Conservation (phyloP, 2,113 vertebrate genomes). For the Leptobrachium leishanense region DNA sequence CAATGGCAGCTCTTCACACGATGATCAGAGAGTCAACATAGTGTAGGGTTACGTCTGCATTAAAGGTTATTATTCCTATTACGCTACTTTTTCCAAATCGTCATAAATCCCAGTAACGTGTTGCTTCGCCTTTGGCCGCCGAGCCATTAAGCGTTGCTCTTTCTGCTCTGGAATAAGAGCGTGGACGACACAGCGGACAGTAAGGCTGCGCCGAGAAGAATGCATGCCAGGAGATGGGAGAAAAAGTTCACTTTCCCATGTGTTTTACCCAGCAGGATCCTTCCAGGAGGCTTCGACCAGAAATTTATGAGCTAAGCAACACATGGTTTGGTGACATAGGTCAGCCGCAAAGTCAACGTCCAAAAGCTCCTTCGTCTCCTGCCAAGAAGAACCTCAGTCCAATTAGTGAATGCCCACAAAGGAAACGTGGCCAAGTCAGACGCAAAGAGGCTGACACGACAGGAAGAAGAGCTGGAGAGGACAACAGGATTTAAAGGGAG, state of each 20-base stretch:
- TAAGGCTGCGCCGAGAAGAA: not conserved
- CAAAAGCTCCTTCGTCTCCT: not conserved
- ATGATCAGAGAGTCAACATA: not conserved
- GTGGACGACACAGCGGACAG: not conserved
- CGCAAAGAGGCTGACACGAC: constrained; percentile 6
- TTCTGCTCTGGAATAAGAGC: not conserved
- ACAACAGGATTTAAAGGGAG: not conserved
- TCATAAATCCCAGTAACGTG: not conserved
- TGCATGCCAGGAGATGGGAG: not conserved
- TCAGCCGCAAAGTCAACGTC: constrained; percentile 9
- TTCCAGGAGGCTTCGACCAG: not conserved
- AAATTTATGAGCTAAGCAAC: constrained; percentile 6
- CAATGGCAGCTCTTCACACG: not conserved
- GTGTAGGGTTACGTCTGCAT: not conserved
- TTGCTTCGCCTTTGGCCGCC: not conserved
- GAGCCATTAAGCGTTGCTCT: not conserved
- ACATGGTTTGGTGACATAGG: constrained; percentile 5
- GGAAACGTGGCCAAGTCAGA: constrained; percentile 15
- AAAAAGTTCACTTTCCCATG: constrained; percentile 25
- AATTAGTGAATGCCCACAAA: constrained; percentile 12
- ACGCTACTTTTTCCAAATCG: not conserved
- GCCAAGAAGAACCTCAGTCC: not conserved
- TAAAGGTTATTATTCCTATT: not conserved
- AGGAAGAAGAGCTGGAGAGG: not conserved
- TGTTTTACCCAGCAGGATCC: not conserved